Evolutionary conservation across 2,113 vertebrate genomes (phyloP).

Genomic region (Callospermophilus lateralis): DNA sequence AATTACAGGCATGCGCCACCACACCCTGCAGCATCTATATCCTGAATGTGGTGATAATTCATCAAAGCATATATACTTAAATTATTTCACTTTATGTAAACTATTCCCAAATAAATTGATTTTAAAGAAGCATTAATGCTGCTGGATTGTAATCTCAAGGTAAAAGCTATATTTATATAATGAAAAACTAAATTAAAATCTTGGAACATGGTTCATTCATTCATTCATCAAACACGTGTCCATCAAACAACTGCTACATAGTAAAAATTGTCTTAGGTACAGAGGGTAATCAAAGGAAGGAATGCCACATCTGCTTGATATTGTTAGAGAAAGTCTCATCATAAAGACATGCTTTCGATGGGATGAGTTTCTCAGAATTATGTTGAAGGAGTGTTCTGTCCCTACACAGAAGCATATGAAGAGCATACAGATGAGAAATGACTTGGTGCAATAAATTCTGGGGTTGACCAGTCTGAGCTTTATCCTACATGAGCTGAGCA

Average conservation of each 20-base stretch:
- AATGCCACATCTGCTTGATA: not conserved
- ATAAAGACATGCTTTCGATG: not conserved
- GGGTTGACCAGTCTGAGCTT: not conserved
- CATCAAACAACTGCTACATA: not conserved
- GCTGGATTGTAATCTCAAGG: not conserved
- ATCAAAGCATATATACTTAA: not conserved
- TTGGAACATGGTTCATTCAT: not conserved
- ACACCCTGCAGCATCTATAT: no score
- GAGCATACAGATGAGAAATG: not conserved
- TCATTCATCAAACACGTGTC: not conserved
- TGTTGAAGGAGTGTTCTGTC: not conserved
- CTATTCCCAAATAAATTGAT: not conserved
- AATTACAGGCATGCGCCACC: no score
- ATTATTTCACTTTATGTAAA: not conserved
- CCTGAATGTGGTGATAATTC: not conserved
- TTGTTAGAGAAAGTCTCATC: not conserved
- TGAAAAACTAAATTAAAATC: constrained; percentile 4
- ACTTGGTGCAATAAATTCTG: not conserved
- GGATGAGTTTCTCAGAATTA: not conserved
- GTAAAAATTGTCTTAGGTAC: not conserved
- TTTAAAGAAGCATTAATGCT: not conserved
- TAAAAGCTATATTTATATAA: not conserved
- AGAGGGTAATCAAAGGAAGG: not conserved
- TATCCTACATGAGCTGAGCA: not conserved
- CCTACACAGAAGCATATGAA: not conserved